Conservation (phyloP, 2,113 vertebrate genomes). For the Cynopterus brachyotis region DNA sequence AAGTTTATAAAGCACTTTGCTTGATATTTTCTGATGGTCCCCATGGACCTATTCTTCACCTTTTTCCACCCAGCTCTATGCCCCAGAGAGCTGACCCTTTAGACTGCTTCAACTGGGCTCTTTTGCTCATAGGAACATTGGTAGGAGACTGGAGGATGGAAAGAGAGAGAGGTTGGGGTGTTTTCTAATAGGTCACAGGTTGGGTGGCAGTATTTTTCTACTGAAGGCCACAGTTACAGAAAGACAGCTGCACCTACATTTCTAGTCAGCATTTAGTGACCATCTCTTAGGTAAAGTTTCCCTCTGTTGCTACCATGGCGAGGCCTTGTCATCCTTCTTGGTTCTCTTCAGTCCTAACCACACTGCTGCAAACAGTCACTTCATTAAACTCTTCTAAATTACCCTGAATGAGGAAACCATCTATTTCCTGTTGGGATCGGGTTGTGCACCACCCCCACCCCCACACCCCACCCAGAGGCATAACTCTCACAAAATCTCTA, state of each 20-base stretch:
- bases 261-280: not conserved
- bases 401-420: not conserved
- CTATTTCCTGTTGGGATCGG: not conserved
- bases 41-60: not conserved
- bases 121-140: not conserved
- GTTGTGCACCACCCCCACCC: not conserved
- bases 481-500: not conserved
- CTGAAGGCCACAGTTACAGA: not conserved
- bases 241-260: not conserved
- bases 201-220: not conserved
- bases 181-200: not conserved
- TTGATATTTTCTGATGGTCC: not conserved
- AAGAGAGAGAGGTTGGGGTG: not conserved
- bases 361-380: not conserved
- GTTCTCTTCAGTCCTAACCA: not conserved
- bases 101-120: not conserved
- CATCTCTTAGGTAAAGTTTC: not conserved
- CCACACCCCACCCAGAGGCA: too few relatives aligned
- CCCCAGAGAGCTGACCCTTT: not conserved
- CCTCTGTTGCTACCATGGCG: not conserved
- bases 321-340: not conserved
- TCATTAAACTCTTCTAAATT: not conserved
- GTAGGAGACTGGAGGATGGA: not conserved
- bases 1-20: not conserved
- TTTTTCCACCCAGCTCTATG: not conserved